A percentile compares a stretch with the other conserved stretches of the same genome.
phyloP scores from a whole-genome alignment of 2,113 vertebrate species.

The Burhinus bistriatus region DNA sequence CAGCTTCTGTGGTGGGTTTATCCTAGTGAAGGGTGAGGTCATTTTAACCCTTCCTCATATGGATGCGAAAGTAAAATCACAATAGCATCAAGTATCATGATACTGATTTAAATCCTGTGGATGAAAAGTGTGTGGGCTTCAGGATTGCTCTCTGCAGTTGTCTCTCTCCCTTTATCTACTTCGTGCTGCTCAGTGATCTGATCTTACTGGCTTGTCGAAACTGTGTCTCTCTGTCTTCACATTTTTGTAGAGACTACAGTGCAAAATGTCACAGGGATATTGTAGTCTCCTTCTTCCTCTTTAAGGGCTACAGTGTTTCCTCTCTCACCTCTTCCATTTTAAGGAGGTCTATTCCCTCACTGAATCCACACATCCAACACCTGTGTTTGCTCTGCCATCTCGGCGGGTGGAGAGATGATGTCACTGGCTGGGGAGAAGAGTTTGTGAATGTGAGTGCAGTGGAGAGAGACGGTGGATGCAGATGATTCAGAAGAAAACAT shows the following conservation, averaged over 20 bases:
- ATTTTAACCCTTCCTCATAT: neutral
- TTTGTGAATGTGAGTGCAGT: neutral
- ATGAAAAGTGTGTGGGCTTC: neutral
- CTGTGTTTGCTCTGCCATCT: neutral
- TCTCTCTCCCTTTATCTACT: neutral
- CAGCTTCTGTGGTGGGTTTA: neutral
- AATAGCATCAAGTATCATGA: neutral
- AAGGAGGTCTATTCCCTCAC: neutral
- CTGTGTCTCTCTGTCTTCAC: neutral
- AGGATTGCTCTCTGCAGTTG: neutral
- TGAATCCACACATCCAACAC: too few relatives aligned
- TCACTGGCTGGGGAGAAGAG: neutral
- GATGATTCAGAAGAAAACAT: neutral
- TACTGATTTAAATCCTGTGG: neutral
- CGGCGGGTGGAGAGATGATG: neutral
- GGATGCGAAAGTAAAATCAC: neutral
- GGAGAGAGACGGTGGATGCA: rapidly evolving
- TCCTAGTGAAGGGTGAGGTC: neutral
- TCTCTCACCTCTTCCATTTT: neutral
- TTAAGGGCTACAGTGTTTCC: neutral
- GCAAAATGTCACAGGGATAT: neutral
- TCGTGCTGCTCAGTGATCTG: neutral
- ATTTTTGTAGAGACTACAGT: neutral
- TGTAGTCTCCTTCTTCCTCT: neutral
- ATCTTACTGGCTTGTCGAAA: neutral